Evolutionary conservation across 2,113 vertebrate genomes (phyloP).

Genomic region (Fulmarus glacialis): DNA sequence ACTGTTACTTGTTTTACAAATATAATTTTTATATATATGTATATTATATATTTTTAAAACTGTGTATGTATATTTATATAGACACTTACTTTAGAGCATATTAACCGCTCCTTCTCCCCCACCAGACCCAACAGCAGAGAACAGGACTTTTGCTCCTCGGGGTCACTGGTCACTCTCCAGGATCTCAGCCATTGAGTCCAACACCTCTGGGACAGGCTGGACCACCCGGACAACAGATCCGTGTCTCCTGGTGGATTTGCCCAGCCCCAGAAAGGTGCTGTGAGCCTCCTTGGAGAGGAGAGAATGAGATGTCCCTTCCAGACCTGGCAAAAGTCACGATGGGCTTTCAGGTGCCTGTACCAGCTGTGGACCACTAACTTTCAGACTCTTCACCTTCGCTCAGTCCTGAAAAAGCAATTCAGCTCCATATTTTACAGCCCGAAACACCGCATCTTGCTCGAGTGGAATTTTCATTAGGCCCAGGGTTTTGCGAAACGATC

Average conservation of each 20-base stretch:
- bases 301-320: background rate
- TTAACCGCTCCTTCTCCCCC: background rate
- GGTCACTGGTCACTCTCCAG: background rate
- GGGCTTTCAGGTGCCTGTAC: background rate
- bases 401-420: background rate
- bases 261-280: background rate
- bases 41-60: background rate
- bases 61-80: background rate
- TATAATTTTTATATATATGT: too few relatives aligned
- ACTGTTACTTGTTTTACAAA: background rate
- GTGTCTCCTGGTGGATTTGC: background rate
- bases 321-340: background rate
- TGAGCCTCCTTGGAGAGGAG: background rate
- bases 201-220: background rate
- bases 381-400: background rate
- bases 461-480: background rate
- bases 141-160: background rate
- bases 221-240: background rate
- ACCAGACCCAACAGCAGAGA: background rate
- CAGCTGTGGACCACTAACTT: background rate
- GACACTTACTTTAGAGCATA: background rate
- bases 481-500: accelerated
- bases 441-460: accelerated
- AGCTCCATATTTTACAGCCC: background rate
- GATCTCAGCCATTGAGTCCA: background rate